Evolutionary conservation across 2,113 vertebrate species (phyloP).

Genomic region (Trogon melanurus): DNA sequence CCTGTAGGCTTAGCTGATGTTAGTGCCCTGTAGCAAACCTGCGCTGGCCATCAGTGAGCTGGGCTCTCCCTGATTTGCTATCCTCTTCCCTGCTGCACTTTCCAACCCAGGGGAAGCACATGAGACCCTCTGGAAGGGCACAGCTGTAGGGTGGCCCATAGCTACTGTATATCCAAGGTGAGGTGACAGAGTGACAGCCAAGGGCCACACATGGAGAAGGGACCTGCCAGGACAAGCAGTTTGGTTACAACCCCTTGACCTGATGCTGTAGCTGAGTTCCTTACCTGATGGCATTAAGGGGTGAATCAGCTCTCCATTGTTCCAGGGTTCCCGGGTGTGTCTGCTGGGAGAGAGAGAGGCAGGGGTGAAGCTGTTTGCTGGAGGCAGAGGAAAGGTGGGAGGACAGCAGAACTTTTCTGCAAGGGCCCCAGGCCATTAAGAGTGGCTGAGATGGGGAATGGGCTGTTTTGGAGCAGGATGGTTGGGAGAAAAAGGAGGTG

Average conservation of each 20-base stretch:
- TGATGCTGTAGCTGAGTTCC: not conserved
- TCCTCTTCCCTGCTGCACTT: not conserved
- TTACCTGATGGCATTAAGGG: not conserved
- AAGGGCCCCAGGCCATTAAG: not conserved
- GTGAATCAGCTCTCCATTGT: not conserved
- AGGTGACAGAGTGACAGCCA: not conserved
- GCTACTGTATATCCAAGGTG: not conserved
- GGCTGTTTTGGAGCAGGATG: not conserved
- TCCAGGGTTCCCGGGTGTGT: not conserved
- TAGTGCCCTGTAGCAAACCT: constrained; percentile 22
- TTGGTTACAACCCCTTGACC: not conserved
- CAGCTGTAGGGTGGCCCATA: not conserved
- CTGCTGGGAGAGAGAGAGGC: not conserved
- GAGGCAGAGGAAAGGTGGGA: not conserved
- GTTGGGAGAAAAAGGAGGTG: not conserved
- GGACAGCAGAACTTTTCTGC: not conserved
- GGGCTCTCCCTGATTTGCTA: not conserved
- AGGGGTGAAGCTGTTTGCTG: not conserved
- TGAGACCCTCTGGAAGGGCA: not conserved
- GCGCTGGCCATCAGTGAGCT: not conserved
- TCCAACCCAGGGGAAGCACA: not conserved
- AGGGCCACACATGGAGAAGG: not conserved
- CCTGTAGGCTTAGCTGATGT: not conserved
- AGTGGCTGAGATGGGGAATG: not conserved
- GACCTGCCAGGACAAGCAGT: not conserved